phyloP scores from a whole-genome alignment of 2,113 vertebrate species.

The Harpagus bidentatus region DNA sequence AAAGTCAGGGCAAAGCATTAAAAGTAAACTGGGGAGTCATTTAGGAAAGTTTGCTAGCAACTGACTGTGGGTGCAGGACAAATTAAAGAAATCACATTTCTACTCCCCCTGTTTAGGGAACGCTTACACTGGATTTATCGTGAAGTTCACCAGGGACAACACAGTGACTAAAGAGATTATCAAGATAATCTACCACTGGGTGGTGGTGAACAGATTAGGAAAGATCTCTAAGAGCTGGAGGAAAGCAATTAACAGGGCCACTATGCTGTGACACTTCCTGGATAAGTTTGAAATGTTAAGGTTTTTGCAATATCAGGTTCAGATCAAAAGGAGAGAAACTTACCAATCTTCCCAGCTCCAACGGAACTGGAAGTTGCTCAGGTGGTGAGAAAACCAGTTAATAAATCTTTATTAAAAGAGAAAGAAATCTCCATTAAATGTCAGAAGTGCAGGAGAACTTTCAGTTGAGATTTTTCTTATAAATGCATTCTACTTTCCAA shows the following conservation, averaged over 20 bases:
- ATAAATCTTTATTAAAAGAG: slow-evolving; percentile 73
- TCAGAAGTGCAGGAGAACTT: neutral
- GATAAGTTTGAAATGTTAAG: neutral
- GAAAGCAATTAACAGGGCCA: neutral
- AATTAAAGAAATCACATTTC: neutral
- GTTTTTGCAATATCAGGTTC: neutral
- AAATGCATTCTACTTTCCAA: neutral
- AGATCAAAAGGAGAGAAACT: slow-evolving; percentile 36
- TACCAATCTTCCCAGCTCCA: slow-evolving; percentile 99
- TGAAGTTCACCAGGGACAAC: neutral
- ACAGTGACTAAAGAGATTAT: neutral
- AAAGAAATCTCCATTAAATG: neutral
- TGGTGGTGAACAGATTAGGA: neutral
- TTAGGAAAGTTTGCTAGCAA: neutral
- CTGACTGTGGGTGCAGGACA: neutral
- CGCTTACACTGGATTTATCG: neutral
- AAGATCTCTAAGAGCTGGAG: neutral
- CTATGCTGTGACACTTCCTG: neutral
- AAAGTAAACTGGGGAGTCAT: neutral
- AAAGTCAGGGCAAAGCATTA: neutral
- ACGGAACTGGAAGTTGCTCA: slow-evolving; percentile 97
- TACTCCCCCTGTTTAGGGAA: neutral
- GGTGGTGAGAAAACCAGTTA: slow-evolving; percentile 98
- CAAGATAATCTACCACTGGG: neutral
- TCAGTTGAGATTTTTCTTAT: neutral